Evolutionary conservation across 1,140 invertebrate species (phyloP).

Genomic region (Sycobia sp.): DNA sequence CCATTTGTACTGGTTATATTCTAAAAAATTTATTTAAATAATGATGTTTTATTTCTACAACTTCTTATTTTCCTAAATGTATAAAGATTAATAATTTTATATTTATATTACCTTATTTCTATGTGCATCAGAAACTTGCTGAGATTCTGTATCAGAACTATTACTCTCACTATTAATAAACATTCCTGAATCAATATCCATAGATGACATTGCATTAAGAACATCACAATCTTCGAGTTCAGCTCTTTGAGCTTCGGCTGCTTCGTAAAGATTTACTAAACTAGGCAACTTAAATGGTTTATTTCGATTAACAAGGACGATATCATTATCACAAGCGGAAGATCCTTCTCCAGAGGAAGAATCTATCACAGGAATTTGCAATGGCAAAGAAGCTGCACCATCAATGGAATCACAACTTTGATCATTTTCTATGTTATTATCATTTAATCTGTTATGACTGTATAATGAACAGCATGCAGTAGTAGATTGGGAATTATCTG

Average conservation of each 20-base stretch:
- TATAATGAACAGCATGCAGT: conserved; percentile 8
- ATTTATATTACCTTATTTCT: conserved; percentile 47
- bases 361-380: conserved; percentile 29
- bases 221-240: conserved; percentile 51
- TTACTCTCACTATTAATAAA: conserved; percentile 56
- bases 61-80: background rate
- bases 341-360: conserved; percentile 12
- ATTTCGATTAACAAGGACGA: conserved; percentile 35
- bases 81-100: background rate
- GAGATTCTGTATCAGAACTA: conserved; percentile 58
- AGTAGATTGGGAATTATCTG: conserved; percentile 13
- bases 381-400: conserved; percentile 28
- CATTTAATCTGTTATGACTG: conserved; percentile 2
- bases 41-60: background rate
- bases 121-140: conserved; percentile 43
- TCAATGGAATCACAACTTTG: conserved; percentile 26
- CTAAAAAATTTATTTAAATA: background rate
- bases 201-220: conserved; percentile 41
- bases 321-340: conserved; percentile 25
- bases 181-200: conserved; percentile 49
- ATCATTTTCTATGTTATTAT: background rate
- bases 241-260: conserved; percentile 46
- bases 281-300: conserved; percentile 55
- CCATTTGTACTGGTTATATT: conserved; percentile 43
- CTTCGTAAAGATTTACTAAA: conserved; percentile 50